Conservation (phyloP, 1,140 invertebrate genomes). For the Lamellibrachia luymesi region DNA sequence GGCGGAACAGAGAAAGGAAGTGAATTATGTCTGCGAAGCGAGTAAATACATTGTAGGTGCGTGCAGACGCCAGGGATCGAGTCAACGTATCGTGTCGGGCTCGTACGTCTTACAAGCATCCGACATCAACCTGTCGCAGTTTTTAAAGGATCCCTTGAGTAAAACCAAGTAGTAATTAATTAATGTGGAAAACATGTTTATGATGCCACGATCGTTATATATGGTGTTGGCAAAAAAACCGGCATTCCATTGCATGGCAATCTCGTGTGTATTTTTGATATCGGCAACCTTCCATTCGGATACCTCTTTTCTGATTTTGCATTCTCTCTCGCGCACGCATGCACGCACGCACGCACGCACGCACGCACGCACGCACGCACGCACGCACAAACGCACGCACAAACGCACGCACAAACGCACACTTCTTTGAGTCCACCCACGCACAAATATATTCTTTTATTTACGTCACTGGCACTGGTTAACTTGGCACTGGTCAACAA, state of each 20-base stretch:
- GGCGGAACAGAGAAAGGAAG: not conserved
- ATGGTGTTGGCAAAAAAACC: not conserved
- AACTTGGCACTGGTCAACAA: too few species aligned
- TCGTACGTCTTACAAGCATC: not conserved
- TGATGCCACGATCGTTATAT: not conserved
- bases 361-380: not conserved
- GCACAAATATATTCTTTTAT: too few species aligned
- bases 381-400: not conserved
- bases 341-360: not conserved
- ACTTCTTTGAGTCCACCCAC: too few species aligned
- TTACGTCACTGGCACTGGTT: too few species aligned
- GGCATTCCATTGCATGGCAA: not conserved
- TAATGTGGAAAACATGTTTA: not conserved
- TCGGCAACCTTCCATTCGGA: not conserved
- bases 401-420: not conserved
- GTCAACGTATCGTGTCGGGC: not conserved
- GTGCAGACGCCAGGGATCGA: not conserved
- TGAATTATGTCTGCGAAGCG: not conserved
- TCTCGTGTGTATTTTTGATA: not conserved
- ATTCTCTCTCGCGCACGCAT: not conserved
- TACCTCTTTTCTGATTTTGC: too few species aligned
- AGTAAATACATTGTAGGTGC: not conserved
- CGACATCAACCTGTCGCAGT: too few species aligned
- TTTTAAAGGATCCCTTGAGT: too few species aligned
- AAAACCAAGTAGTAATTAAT: too few species aligned